These are phyloP conservation scores for Brachypalpus laphriformis DNA, from an alignment of 2,888 invertebrate species.

Conservation along the genomic window DNA sequence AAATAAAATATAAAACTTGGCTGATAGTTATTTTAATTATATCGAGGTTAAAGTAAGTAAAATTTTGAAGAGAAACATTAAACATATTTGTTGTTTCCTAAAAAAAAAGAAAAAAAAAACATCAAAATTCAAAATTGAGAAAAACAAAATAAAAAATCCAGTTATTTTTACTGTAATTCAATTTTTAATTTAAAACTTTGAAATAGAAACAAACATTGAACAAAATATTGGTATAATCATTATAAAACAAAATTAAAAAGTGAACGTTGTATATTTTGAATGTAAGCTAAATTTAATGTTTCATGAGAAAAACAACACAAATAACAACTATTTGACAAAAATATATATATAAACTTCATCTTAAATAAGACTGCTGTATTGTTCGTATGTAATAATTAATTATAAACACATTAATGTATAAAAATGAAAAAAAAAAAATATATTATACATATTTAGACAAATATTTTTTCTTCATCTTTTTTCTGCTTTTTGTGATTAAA, in stretches of 20 bases:
- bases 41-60: constrained; percentile 21
- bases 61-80: constrained; percentile 4
- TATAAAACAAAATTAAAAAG: constrained; percentile 27
- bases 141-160: constrained; percentile 24
- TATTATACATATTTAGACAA: constrained; percentile 72
- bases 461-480: constrained; percentile 72
- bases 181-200: neutral
- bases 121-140: constrained; percentile 34
- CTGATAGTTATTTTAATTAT: constrained; percentile 43
- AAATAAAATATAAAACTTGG: constrained; percentile 44
- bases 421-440: constrained; percentile 60
- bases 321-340: constrained; percentile 78
- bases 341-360: constrained; percentile 79
- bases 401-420: constrained; percentile 79
- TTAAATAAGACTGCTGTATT: constrained; percentile 83
- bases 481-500: constrained; percentile 74
- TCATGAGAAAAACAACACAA: constrained; percentile 62
- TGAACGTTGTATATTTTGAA: constrained; percentile 71
- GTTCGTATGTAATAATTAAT: constrained; percentile 81
- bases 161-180: constrained; percentile 20
- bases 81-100: constrained; percentile 39
- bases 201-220: constrained; percentile 46
- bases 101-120: constrained; percentile 21
- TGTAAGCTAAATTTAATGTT: constrained; percentile 74
- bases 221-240: constrained; percentile 62